These are phyloP conservation scores for Phyllopteryx taeniolatus DNA, from an alignment of 2,113 vertebrate species.

Conservation along the genomic window DNA sequence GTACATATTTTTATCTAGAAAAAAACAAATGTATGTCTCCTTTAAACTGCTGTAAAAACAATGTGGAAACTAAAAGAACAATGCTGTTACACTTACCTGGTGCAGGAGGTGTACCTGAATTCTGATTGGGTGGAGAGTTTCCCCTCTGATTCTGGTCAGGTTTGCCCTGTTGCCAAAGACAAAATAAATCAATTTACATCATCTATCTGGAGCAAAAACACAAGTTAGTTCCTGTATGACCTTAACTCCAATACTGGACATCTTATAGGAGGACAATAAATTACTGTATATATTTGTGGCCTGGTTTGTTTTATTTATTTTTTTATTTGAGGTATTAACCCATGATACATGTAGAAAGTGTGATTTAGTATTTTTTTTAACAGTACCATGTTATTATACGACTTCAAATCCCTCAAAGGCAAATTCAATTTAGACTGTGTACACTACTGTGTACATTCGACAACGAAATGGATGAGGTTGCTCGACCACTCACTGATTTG, in stretches of 20 bases:
- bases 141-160: constrained; percentile 88
- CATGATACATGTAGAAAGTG: too few species aligned
- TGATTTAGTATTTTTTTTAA: too few species aligned
- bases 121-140: constrained; percentile 83
- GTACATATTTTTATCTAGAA: too few species aligned
- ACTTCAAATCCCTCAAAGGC: too few species aligned
- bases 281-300: neutral
- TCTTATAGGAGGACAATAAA: neutral
- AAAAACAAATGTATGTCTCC: neutral
- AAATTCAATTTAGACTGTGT: neutral
- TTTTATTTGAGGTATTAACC: too few species aligned
- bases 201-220: neutral
- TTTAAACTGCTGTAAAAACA: neutral
- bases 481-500: constrained; percentile 80
- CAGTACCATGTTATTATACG: too few species aligned
- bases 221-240: neutral
- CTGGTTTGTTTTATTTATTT: too few species aligned
- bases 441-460: neutral
- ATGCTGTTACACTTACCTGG: constrained; percentile 74
- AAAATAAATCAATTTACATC: neutral
- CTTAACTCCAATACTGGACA: neutral
- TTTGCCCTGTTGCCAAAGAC: constrained; percentile 74
- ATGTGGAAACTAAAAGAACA: neutral
- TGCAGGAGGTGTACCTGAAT: constrained; percentile 84
- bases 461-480: neutral